Evolutionary conservation across 2,113 vertebrate genomes (phyloP), one percentile per base, ranked within the genome.

Genomic region (Spea bombifrons): DNA sequence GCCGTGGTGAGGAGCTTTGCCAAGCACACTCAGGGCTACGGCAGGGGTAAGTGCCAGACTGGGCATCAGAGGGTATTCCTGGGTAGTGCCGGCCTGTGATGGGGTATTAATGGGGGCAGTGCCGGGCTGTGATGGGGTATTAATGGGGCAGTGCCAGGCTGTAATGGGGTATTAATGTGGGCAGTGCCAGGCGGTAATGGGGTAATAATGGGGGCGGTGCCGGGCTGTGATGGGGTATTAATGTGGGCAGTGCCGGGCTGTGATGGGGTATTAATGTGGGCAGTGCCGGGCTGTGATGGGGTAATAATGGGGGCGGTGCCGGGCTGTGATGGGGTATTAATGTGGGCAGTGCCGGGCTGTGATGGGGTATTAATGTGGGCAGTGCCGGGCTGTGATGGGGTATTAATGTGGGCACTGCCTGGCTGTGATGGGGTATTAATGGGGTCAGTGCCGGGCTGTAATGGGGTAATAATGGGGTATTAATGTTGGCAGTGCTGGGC

Each of bases 1-100:
- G 96, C 96, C 4, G 96, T 98, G 84, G 96, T 98, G 73, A 85
- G 95, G 86, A 98, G 96, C 92, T 98, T 98, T 90, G 96, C 96
- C 80, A 97, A 97, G 84, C 96, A 98, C 92, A 98, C 96, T 8
- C 96, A 98, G 83, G 96, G 96, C 70, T 98, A 98, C 82, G 95
- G 96, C 84, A 91, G 96, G 89, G 96, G 96, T 98, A 91, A 92
- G 90, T 16, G n/a, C 16, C n/a, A 3, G 55, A 3, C 3, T 5
- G 55, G 55, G 55, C 9, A 13, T 12, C 15, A 59, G 15, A 7
- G 55, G 55, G 55, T 59, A 3, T 0, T 59, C 9, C 2, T 13
- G 3, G 55, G 55, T 9, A 59, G 10, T 59, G 55, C 44, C 1
- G 3, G n/a, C 3, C 4, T 43, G 8, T 52, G 9, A 59, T 13